Conservation (phyloP, 2,797 vertebrate species). For the Tapirus indicus region DNA sequence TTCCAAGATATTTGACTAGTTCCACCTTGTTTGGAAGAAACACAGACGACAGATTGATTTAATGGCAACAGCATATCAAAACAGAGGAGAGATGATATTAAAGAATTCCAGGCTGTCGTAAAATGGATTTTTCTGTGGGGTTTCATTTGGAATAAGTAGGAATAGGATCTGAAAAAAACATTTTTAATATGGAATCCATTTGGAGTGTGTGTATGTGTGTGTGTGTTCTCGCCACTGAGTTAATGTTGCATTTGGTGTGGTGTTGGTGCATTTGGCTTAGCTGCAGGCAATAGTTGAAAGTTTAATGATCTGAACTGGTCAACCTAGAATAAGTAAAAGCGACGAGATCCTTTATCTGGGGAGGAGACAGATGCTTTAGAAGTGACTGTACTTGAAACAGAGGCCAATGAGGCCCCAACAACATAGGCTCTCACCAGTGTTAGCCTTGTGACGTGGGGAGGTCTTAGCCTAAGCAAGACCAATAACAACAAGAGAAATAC, state of each 20-base stretch:
- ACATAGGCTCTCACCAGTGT: neutral
- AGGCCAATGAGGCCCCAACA: neutral
- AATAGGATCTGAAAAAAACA: neutral
- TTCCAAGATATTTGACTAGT: neutral
- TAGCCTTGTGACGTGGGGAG: rapidly evolving
- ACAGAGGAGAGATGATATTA: neutral
- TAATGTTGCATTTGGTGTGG: neutral
- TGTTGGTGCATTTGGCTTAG: neutral
- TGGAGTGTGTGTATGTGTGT: neutral
- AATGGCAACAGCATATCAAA: neutral
- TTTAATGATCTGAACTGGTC: neutral
- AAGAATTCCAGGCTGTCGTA: neutral
- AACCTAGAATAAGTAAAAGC: neutral
- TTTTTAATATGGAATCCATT: neutral
- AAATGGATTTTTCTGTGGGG: neutral
- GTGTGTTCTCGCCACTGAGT: neutral
- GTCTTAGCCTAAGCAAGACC: neutral
- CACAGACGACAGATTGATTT: neutral
- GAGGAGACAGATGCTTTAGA: neutral
- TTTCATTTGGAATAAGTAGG: neutral
- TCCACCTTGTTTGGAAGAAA: neutral
- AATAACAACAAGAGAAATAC: neutral
- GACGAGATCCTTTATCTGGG: neutral
- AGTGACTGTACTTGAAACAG: neutral
- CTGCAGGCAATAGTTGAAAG: neutral